These are phyloP conservation scores for Apomyelois bistriatella DNA, from an alignment of 2,888 invertebrate species.

Conservation along the genomic window DNA sequence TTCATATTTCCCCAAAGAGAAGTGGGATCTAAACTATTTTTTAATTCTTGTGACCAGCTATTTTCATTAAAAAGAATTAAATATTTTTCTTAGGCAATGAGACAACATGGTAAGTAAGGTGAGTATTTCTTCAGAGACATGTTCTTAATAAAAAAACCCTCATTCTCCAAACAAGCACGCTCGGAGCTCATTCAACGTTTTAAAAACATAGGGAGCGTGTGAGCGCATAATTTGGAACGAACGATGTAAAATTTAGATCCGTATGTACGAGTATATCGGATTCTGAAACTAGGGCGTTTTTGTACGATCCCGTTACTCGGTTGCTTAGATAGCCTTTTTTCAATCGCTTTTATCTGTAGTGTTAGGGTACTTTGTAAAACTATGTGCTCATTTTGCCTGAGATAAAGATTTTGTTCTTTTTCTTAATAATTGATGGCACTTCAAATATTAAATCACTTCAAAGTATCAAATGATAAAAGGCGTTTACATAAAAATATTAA, in stretches of 20 bases:
- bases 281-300: conserved; percentile 15
- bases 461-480: too few species aligned
- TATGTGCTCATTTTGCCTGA: too few species aligned
- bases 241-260: neutral
- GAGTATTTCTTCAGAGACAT: neutral
- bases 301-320: conserved; percentile 11
- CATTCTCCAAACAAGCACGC: neutral
- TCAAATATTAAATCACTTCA: too few species aligned
- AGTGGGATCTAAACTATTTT: too few species aligned
- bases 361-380: neutral
- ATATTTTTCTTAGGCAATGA: too few species aligned
- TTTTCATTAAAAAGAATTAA: too few species aligned
- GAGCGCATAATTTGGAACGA: neutral
- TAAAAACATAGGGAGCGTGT: neutral
- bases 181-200: neutral
- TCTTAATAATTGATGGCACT: too few species aligned
- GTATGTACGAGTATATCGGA: conserved; percentile 14
- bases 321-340: conserved; percentile 13
- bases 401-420: too few species aligned
- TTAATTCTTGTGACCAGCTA: too few species aligned
- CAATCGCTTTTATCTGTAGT: neutral
- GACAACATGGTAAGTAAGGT: neutral
- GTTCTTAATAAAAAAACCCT: neutral
- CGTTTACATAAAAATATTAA: too few species aligned
- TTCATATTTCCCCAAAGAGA: too few species aligned